Conservation (phyloP, 2,113 vertebrate species). For the Pitta sordida region DNA sequence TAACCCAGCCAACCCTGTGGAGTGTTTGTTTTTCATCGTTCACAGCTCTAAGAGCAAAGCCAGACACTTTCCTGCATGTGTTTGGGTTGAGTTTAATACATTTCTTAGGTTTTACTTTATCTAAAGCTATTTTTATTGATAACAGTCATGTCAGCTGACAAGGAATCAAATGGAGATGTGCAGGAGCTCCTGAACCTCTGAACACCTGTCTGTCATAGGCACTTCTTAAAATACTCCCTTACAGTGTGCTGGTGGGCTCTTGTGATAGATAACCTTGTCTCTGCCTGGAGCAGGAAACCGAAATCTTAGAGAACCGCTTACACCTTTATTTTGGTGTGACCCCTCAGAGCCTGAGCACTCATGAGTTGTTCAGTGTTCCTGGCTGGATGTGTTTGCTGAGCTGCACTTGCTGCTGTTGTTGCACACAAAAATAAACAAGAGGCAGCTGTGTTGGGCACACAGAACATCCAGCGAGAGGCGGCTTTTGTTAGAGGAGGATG, state of each 20-base stretch:
- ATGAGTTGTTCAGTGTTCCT: not conserved
- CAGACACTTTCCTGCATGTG: not conserved
- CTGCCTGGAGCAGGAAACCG: not conserved
- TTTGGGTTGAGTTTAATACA: not conserved
- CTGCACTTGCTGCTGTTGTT: not conserved
- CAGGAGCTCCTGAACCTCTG: not conserved
- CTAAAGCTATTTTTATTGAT: not conserved
- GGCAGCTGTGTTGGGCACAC: slow-evolving; percentile 34
- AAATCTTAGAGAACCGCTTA: not conserved
- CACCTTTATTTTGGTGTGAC: not conserved
- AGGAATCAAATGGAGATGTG: not conserved
- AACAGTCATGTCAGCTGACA: not conserved
- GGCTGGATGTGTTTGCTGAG: not conserved
- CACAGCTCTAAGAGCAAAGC: not conserved
- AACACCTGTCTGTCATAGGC: not conserved
- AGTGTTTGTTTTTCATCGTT: not conserved
- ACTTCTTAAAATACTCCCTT: not conserved
- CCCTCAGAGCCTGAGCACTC: not conserved
- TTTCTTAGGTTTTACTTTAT: not conserved
- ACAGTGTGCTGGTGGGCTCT: not conserved
- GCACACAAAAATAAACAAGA: slow-evolving; percentile 6
- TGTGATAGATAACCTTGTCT: not conserved
- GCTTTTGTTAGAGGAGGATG: slow-evolving; percentile 20
- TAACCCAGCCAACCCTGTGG: not conserved
- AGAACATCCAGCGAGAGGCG: not conserved